Evolutionary conservation across 2,888 invertebrate species (phyloP).

Genomic region (Zhengitettix transpicula): DNA sequence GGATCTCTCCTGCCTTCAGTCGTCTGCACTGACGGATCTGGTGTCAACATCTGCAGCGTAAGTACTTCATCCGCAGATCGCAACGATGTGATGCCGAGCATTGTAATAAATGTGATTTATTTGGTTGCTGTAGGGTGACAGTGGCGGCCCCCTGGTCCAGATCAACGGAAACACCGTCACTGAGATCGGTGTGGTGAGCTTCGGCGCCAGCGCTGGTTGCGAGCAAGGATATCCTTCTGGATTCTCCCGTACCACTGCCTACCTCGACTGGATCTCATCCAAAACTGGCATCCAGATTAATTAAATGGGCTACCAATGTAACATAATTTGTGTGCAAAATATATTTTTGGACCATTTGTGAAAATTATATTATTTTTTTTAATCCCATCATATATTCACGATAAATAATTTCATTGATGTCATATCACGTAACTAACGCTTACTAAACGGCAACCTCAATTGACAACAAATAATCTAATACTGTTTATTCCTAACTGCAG

Average conservation of each 20-base stretch:
- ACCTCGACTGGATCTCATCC: constrained; percentile 17
- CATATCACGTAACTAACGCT: too few relatives aligned
- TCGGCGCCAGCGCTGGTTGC: constrained; percentile 17
- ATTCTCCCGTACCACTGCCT: constrained; percentile 16
- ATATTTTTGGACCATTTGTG: too few relatives aligned
- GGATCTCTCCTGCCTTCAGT: constrained; percentile 9
- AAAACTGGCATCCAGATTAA: constrained; percentile 12
- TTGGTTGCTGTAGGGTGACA: constrained; percentile 18
- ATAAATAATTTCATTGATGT: too few relatives aligned
- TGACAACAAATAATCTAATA: too few relatives aligned
- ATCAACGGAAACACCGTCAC: constrained; percentile 8
- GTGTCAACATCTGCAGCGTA: constrained; percentile 19
- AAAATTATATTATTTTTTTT: too few relatives aligned
- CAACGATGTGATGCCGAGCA: neutral
- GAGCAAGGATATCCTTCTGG: constrained; percentile 19
- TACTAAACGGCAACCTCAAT: too few relatives aligned
- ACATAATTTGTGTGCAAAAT: too few relatives aligned
- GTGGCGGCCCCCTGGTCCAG: constrained; percentile 19
- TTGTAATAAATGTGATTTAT: too few relatives aligned
- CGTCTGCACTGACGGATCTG: constrained; percentile 17
- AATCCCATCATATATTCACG: too few relatives aligned
- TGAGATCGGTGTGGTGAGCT: constrained; percentile 20
- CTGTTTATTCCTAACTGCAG: too few relatives aligned
- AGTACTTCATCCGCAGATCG: constrained; percentile 5
- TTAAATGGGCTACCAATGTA: too few relatives aligned